These are phyloP conservation scores for Prinia subflava DNA, from an alignment of 2,113 vertebrate species.

Conservation along the genomic window DNA sequence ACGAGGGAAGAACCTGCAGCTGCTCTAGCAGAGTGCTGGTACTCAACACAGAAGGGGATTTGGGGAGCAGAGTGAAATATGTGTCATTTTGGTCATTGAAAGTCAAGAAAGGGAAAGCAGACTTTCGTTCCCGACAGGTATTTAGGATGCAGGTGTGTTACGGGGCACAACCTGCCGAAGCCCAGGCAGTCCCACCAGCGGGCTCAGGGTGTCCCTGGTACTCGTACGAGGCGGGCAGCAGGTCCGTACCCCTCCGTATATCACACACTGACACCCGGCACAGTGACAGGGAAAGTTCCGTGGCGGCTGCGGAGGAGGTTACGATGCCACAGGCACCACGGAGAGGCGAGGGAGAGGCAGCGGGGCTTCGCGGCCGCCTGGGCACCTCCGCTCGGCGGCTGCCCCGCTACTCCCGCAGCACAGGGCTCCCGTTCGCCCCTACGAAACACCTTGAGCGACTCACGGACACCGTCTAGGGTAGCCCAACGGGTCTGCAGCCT, in stretches of 20 bases:
- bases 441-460: neutral
- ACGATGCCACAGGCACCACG: accelerated
- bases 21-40: neutral
- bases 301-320: accelerated
- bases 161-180: neutral
- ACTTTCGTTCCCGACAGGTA: neutral
- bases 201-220: neutral
- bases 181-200: neutral
- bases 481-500: neutral
- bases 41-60: neutral
- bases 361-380: accelerated
- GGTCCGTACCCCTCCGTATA: accelerated
- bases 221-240: neutral
- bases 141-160: neutral
- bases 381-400: neutral
- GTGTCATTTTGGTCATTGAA: neutral
- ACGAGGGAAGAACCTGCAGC: neutral
- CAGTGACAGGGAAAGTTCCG: neutral
- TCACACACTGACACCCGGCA: neutral
- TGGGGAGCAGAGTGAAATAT: neutral
- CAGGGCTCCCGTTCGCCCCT: neutral
- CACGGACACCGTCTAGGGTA: neutral
- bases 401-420: neutral
- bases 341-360: neutral
- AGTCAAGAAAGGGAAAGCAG: neutral